phyloP scores from a whole-genome alignment of 2,797 vertebrate species.

The Allobates femoralis region DNA sequence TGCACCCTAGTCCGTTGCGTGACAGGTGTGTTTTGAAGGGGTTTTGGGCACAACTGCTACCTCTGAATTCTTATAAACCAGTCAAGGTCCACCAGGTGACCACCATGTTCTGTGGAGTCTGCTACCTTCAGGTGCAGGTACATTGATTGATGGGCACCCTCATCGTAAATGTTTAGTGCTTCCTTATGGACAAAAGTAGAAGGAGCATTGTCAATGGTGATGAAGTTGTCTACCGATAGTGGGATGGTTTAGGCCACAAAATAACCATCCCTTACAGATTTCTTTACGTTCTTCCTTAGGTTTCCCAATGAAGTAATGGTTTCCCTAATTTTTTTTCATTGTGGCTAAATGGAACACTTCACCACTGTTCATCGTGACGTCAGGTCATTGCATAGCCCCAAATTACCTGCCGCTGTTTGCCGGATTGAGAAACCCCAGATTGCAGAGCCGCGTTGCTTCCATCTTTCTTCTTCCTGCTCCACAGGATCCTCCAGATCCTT shows the following conservation, averaged over 20 bases:
- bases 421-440: conserved; percentile 17
- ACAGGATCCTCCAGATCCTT: conserved; percentile 38
- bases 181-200: neutral
- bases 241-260: neutral
- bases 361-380: conserved; percentile 2
- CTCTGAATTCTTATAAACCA: too few species aligned
- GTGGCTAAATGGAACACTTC: neutral
- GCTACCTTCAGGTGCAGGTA: too few species aligned
- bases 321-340: neutral
- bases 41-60: too few species aligned
- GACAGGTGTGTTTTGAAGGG: too few species aligned
- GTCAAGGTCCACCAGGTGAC: too few species aligned
- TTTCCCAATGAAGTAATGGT: neutral
- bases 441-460: conserved; percentile 8
- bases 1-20: too few species aligned
- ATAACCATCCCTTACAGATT: neutral
- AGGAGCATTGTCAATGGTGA: neutral
- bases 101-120: too few species aligned
- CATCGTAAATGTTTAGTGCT: too few species aligned
- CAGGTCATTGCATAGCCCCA: conserved; percentile 1
- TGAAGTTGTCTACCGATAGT: neutral
- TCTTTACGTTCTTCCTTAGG: neutral
- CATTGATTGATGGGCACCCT: too few species aligned
- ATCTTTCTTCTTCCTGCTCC: conserved; percentile 17
- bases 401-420: neutral